A percentile compares a stretch with the other conserved stretches of the same genome.
These are phyloP conservation scores for Tenrec ecaudatus DNA, from an alignment of 2,113 vertebrate genomes.

Conservation along the genomic window DNA sequence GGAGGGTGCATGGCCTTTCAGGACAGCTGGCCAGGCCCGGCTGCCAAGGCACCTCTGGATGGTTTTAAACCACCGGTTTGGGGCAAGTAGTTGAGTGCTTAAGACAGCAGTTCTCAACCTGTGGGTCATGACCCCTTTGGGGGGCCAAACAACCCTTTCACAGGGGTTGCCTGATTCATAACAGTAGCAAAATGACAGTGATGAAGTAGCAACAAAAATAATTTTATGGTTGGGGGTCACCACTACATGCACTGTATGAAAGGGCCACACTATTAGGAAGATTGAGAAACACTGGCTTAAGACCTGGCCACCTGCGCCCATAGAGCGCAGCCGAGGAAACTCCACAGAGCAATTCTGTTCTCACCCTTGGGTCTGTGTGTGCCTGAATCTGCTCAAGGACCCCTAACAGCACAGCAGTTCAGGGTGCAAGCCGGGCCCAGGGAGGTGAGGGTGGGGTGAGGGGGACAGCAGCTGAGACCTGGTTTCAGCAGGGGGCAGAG, in stretches of 20 bases:
- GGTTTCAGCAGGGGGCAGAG: background rate
- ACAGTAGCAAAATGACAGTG: too few species aligned
- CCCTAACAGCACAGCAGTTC: background rate
- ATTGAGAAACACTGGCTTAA: background rate
- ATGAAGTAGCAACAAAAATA: too few species aligned
- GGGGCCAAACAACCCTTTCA: too few species aligned
- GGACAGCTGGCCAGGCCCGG: background rate
- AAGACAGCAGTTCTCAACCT: too few species aligned
- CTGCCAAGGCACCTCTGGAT: background rate
- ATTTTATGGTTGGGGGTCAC: too few species aligned
- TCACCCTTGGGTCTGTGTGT: background rate
- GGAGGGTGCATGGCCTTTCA: background rate
- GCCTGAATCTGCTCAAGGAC: background rate
- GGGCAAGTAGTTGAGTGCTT: background rate
- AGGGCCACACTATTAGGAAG: too few species aligned
- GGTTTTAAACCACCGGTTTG: background rate
- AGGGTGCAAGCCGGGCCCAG: background rate
- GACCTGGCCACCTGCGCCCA: background rate
- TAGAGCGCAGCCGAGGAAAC: background rate
- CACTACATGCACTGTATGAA: too few species aligned
- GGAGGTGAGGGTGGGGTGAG: background rate
- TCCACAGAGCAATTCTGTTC: background rate
- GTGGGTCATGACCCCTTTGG: too few species aligned
- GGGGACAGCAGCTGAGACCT: accelerated
- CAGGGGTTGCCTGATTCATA: too few species aligned